Conservation (phyloP, 2,797 vertebrate genomes). For the Coccyzus lansbergi region DNA sequence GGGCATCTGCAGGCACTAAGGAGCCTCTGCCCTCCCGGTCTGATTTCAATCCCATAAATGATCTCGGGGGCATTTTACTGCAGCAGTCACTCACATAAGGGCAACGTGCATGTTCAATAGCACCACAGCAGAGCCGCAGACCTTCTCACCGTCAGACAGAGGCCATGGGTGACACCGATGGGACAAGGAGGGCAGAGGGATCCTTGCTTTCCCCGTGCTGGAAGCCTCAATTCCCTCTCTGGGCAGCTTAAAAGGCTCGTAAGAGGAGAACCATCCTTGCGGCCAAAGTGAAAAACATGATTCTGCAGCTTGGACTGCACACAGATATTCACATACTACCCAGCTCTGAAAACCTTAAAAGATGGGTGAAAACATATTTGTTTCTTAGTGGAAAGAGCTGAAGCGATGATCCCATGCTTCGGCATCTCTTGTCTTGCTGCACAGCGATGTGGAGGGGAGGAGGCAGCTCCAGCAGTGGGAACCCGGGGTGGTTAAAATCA, state of each 20-base stretch:
- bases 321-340: neutral
- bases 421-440: neutral
- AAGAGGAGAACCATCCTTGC: neutral
- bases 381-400: neutral
- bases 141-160: neutral
- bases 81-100: neutral
- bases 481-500: neutral
- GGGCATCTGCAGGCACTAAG: neutral
- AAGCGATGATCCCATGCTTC: neutral
- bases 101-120: rapidly evolving
- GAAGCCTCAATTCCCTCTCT: rapidly evolving
- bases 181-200: rapidly evolving
- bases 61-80: neutral
- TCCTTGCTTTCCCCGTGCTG: neutral
- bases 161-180: rapidly evolving
- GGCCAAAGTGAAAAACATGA: neutral
- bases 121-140: neutral
- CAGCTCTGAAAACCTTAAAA: neutral
- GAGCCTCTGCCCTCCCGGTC: neutral
- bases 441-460: neutral
- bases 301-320: neutral
- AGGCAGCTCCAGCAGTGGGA: neutral
- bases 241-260: rapidly evolving
- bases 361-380: neutral
- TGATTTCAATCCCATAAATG: neutral